Evolutionary conservation across 2,888 invertebrate species (phyloP).

Genomic region (Schizotus pectinicornis): DNA sequence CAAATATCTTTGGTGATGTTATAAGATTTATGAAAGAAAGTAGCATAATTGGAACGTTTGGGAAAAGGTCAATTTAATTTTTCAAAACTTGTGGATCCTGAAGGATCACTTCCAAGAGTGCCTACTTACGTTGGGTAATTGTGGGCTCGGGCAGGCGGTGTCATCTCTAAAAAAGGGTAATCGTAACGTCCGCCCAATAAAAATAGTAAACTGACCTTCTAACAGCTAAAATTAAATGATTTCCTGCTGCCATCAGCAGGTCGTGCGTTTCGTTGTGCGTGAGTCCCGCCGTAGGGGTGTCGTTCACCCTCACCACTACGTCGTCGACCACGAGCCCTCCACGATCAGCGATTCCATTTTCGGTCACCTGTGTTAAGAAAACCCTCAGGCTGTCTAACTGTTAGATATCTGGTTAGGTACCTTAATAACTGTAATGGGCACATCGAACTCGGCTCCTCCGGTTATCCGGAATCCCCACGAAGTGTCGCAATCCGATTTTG

Average conservation of each 20-base stretch:
- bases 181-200: neutral
- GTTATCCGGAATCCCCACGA: constrained; percentile 81
- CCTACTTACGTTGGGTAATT: neutral
- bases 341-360: constrained; percentile 80
- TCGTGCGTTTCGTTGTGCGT: constrained; percentile 81
- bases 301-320: constrained; percentile 78
- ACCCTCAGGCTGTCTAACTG: neutral
- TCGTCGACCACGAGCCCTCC: constrained; percentile 88
- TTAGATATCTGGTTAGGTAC: constrained; percentile 55
- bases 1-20: too few relatives aligned
- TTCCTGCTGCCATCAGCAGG: constrained; percentile 72
- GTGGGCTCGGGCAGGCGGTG: neutral
- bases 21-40: too few relatives aligned
- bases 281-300: constrained; percentile 69
- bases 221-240: constrained; percentile 73
- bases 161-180: constrained; percentile 1
- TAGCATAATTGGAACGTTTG: too few relatives aligned
- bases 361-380: constrained; percentile 69
- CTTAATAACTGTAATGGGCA: constrained; percentile 77
- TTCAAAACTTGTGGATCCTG: neutral
- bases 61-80: too few relatives aligned
- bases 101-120: neutral
- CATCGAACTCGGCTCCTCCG: constrained; percentile 76
- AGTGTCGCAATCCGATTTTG: constrained; percentile 64
- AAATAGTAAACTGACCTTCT: constrained; percentile 65